Base-by-base conservation (phyloP, 2,888 invertebrate genomes). In the Carpatolechia fugitivella region DNA sequence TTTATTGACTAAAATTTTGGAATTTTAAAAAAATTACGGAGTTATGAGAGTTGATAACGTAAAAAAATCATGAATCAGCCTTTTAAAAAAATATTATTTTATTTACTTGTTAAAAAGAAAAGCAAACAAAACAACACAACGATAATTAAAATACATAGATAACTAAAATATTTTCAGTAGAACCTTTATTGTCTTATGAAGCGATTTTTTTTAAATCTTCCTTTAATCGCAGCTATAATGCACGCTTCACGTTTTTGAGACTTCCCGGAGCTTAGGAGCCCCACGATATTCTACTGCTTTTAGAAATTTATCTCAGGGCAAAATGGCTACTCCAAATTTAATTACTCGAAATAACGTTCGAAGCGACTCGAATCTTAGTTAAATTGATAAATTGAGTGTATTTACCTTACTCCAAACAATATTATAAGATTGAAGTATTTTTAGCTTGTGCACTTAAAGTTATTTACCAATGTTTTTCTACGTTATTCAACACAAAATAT, bases 291-390 rank as follows among this genome's bases (percentile, higher is more conserved):
- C 5, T 5, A 38, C 13, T 16, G 38, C 38, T 14, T 14, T 40
- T 40, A 40, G 24, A 40, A 40, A 40, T 40, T 16, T 16, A 18
- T 40, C 3, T 16, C 40, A 40, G 40, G 16, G 14, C 16, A 10
- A 40, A 35, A 35, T 48, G 33, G 18, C 33, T 16, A 35, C 33
- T 48, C 48, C 8, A 35, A 48, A 48, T 48, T 48, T 16, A 48
- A 48, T 33, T 10, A 48, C 48, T 48, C 31, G 48, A 10, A 35
- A 35, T 30, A 8, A 35, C 11, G 11, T 48, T 35, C 6, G 18
- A 48, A 41, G 16, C 20, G 11, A 20, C 11, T 18, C 8, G 41
- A 4, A 24, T 24, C 6, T 24, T 24, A 24, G 24, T 24, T 3
- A 24, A 24, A 24, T 24, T 24, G 24, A 16, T 41, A 16, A 0